Evolutionary conservation across 2,797 vertebrate species (phyloP), one percentile per base, ranked within the genome.

Genomic region (Gallinago nigripennis): DNA sequence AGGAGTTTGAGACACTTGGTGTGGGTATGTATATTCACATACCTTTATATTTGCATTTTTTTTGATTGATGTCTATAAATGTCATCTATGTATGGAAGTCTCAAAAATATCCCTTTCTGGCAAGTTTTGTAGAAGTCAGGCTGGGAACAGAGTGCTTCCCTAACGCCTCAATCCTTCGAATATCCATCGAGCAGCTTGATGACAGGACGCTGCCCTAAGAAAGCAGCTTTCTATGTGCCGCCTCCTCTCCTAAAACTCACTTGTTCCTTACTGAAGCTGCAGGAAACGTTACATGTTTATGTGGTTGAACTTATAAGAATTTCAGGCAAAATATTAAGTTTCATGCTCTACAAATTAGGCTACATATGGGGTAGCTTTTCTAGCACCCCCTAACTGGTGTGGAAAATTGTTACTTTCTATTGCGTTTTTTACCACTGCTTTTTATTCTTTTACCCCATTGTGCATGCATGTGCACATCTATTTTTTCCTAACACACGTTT

Each of bases 401-500:
- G 64, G 45, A 78, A 91, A 88, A 61, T 60, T 1, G 0, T 72
- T 50, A 35, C 8, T 45, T 58, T 68, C 68, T 27, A 57, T 53
- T 45, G 19, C 35, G 13, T 31, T 77, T 93, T 93, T 94, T 79
- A 58, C 20, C 8, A 18, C 20, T 60, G 37, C 19, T 71, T 78
- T 88, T 88, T 75, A 30, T 84, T 72, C 16, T 79, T 84, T 68
- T 54, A 72, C 46, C 11, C 28, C 56, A 13, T 91, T 78, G 46
- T 37, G 37, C 37, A 37, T 33, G 28, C 0, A 0, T 39, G 14
- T 31, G 39, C 24, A 20, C 5, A 2, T 39, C 19, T 60, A 0
- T 27, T 68, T 69, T 69, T 88, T 81, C 24, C 61, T 63, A 68
- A 20, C 2, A 19, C 8, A 16, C 16, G 48, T 87, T 70, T 82